phyloP scores from a whole-genome alignment of 23 tunicate species.

The Halocynthia aurantium region DNA sequence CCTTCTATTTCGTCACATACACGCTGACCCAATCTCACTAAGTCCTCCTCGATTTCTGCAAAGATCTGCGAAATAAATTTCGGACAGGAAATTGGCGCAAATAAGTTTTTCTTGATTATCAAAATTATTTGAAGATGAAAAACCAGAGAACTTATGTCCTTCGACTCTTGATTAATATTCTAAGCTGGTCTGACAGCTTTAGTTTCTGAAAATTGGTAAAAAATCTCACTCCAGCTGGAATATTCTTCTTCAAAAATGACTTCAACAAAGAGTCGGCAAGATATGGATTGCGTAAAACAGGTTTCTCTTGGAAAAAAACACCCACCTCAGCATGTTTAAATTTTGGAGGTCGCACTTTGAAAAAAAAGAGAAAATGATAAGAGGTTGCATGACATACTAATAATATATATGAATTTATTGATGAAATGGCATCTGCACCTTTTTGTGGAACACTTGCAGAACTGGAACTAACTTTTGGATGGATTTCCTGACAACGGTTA shows the following conservation, averaged over 20 bases:
- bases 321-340: constrained; percentile 46
- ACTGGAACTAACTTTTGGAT: too few relatives aligned
- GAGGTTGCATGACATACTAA: too few relatives aligned
- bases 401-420: too few relatives aligned
- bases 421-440: too few relatives aligned
- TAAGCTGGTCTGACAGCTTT: not conserved
- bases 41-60: constrained; percentile 43
- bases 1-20: constrained; percentile 43
- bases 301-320: constrained; percentile 51
- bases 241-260: constrained; percentile 35
- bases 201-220: not conserved
- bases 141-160: not conserved
- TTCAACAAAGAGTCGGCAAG: constrained; percentile 30
- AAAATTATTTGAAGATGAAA: not conserved
- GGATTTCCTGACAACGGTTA: too few relatives aligned
- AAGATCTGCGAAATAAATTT: constrained; percentile 10
- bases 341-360: not conserved
- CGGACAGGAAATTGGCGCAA: not conserved
- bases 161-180: not conserved
- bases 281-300: constrained; percentile 57
- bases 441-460: too few relatives aligned
- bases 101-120: not conserved
- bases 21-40: constrained; percentile 51
- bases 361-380: too few relatives aligned
- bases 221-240: constrained; percentile 44